A percentile compares a stretch with the other conserved stretches of the same genome.
Evolutionary conservation across 2,888 invertebrate genomes (phyloP).

Genomic region (Dolomedes plantarius): DNA sequence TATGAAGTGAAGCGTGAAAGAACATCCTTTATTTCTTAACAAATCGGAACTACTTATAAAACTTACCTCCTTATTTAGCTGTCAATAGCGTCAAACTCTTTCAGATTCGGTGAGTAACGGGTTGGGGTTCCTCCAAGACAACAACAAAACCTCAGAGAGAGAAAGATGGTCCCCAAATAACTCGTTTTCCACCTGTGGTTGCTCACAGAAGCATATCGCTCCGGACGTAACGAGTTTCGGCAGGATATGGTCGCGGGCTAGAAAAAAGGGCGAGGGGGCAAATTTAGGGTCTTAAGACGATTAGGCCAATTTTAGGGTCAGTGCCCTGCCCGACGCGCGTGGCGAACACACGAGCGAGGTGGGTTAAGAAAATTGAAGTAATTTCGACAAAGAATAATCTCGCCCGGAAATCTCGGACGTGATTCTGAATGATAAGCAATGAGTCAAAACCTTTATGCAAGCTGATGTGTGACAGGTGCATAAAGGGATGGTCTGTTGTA

Average conservation of each 20-base stretch:
- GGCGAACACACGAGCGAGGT: constrained; percentile 17
- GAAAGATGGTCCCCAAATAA: no score
- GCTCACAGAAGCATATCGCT: constrained; percentile 36
- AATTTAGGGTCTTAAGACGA: constrained; percentile 17
- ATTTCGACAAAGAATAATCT: background rate
- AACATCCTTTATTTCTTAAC: no score
- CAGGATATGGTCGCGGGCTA: constrained; percentile 19
- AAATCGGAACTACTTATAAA: no score
- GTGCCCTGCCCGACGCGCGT: constrained; percentile 17
- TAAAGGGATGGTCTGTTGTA: background rate
- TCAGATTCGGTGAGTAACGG: no score
- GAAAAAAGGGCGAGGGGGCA: constrained; percentile 5
- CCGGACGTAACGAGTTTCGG: constrained; percentile 49
- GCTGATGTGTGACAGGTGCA: background rate
- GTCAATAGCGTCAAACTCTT: no score
- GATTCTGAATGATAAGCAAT: background rate
- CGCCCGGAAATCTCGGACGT: background rate
- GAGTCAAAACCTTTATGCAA: background rate
- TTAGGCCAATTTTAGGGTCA: constrained; percentile 53
- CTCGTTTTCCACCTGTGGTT: constrained; percentile 51
- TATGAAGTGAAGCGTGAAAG: no score
- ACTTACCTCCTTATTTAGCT: no score
- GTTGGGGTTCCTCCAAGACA: no score
- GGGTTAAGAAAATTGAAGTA: background rate
- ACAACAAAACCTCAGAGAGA: no score